These are phyloP conservation scores for Limenitis camilla DNA, from an alignment of 2,888 invertebrate species.

Conservation along the genomic window DNA sequence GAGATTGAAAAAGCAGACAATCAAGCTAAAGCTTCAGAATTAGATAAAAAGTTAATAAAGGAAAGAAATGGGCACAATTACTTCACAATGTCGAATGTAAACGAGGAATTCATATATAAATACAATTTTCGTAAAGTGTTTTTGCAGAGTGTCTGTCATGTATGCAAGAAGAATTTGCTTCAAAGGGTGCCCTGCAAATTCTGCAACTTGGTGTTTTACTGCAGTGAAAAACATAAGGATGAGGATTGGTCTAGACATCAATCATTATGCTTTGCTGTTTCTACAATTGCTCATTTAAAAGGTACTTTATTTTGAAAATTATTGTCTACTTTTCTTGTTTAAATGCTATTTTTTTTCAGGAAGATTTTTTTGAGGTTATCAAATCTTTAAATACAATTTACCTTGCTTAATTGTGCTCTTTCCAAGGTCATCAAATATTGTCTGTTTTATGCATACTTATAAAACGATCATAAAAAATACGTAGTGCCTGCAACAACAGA, in stretches of 20 bases:
- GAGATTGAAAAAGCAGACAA: slow-evolving; percentile 40
- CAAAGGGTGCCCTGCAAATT: slow-evolving; percentile 53
- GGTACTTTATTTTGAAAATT: slow-evolving; percentile 40
- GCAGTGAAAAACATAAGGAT: slow-evolving; percentile 75
- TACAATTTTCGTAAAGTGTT: slow-evolving; percentile 79
- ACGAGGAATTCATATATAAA: slow-evolving; percentile 77
- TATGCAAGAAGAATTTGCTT: slow-evolving; percentile 58
- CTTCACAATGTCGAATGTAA: slow-evolving; percentile 62
- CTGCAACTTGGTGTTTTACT: slow-evolving; percentile 79
- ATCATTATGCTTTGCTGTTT: slow-evolving; percentile 75
- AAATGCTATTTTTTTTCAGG: neutral
- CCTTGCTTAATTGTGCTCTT: too few relatives aligned
- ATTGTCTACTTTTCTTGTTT: neutral
- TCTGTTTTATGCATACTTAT: too few relatives aligned
- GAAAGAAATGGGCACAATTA: slow-evolving; percentile 37
- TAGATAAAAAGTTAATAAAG: slow-evolving; percentile 29
- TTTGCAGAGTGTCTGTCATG: slow-evolving; percentile 73
- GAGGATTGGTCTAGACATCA: slow-evolving; percentile 75
- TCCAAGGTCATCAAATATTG: too few relatives aligned
- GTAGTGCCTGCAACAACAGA: too few relatives aligned
- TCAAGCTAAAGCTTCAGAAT: slow-evolving; percentile 16
- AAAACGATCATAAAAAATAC: too few relatives aligned
- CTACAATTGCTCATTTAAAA: slow-evolving; percentile 71
- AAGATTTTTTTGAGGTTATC: neutral
- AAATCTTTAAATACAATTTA: too few relatives aligned